Percentiles rank a stretch among this genome's conserved stretches.
phyloP scores from a whole-genome alignment of 2,113 vertebrate species.

The Eonycteris spelaea region DNA sequence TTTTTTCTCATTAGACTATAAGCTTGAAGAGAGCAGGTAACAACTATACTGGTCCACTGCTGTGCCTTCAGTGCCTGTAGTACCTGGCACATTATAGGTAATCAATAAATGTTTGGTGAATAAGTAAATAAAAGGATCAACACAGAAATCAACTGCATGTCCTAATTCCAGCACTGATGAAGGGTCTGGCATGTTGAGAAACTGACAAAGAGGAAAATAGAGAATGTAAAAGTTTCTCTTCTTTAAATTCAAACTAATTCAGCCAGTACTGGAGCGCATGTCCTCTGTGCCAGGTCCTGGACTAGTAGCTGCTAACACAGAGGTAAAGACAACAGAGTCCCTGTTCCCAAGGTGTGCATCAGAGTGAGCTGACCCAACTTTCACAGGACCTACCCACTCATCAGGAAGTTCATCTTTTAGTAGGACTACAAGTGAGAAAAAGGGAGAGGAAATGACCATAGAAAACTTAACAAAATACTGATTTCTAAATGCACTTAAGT shows the following conservation, averaged over 20 bases:
- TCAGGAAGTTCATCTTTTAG: background rate
- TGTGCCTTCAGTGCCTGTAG: background rate
- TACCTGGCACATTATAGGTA: background rate
- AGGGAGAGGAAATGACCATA: background rate
- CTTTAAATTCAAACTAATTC: slow-evolving; percentile 11
- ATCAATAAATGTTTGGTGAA: background rate
- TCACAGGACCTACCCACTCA: background rate
- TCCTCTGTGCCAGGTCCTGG: background rate
- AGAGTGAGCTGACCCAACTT: background rate
- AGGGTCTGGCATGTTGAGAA: background rate
- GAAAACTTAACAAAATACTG: background rate
- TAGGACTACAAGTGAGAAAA: background rate
- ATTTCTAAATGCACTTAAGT: background rate
- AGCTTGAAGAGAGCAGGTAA: background rate
- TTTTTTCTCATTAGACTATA: background rate
- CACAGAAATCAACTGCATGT: background rate
- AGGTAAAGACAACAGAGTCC: background rate
- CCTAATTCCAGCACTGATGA: background rate
- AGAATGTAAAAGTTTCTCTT: background rate
- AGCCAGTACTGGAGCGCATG: background rate
- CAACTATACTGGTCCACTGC: background rate
- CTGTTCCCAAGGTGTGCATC: background rate
- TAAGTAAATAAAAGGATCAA: background rate
- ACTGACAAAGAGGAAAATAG: background rate
- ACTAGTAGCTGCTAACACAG: background rate